phyloP scores from a whole-genome alignment of 2,113 vertebrate genomes.

The Acrocephalus kingi region DNA sequence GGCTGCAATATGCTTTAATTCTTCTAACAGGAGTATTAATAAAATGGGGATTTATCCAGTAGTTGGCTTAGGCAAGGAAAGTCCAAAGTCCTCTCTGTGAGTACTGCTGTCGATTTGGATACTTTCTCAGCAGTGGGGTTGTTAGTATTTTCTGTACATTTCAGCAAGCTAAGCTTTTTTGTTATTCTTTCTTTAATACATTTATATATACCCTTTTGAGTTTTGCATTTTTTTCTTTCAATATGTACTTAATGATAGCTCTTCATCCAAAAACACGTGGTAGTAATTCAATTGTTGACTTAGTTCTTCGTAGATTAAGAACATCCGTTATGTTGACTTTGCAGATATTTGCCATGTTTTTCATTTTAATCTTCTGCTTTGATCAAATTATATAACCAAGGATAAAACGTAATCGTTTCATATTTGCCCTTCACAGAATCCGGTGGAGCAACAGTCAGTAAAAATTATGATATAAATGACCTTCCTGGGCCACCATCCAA shows the following conservation, averaged over 20 bases:
- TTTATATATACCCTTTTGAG: neutral
- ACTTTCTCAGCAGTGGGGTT: neutral
- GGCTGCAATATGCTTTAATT: neutral
- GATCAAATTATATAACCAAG: neutral
- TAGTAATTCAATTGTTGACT: neutral
- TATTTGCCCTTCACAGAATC: slow-evolving; percentile 79
- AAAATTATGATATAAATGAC: slow-evolving; percentile 87
- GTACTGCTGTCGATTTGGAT: neutral
- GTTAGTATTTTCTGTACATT: neutral
- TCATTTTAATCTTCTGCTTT: neutral
- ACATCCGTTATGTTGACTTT: neutral
- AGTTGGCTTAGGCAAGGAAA: neutral
- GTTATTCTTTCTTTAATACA: too few relatives aligned
- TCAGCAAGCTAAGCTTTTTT: neutral
- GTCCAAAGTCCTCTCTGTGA: neutral
- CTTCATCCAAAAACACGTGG: neutral
- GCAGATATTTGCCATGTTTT: neutral
- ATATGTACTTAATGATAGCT: neutral
- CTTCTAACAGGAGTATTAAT: neutral
- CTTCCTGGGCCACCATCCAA: slow-evolving; percentile 95
- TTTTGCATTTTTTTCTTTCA: neutral
- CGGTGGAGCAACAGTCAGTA: slow-evolving; percentile 79
- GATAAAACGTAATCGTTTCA: slow-evolving; percentile 3
- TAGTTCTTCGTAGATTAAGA: neutral
- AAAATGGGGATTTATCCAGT: neutral